Evolutionary conservation across 2,888 invertebrate genomes (phyloP).

Genomic region (Amorpha juglandis): DNA sequence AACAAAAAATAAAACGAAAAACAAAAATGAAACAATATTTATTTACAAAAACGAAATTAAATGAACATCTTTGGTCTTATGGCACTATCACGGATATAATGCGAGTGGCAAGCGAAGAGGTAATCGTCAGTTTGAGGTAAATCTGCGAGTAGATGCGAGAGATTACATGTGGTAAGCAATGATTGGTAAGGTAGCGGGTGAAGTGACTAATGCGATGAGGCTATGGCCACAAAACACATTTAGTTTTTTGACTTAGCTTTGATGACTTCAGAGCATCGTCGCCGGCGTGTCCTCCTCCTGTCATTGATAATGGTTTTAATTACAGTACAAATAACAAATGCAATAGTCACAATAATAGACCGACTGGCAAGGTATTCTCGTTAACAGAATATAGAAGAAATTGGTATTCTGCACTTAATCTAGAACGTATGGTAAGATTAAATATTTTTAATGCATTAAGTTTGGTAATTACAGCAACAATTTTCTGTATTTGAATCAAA

Average conservation of each 20-base stretch:
- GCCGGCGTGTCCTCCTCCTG: constrained; percentile 82
- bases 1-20: constrained; percentile 42
- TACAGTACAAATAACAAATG: background rate
- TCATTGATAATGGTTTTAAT: constrained; percentile 27
- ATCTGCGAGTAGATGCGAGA: constrained; percentile 26
- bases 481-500: background rate
- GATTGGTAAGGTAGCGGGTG: constrained; percentile 78
- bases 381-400: no score
- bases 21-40: constrained; percentile 45
- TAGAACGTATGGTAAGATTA: no score
- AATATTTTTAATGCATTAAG: no score
- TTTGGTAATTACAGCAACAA: no score
- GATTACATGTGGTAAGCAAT: constrained; percentile 59
- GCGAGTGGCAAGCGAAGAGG: constrained; percentile 19
- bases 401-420: no score
- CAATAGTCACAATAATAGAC: background rate
- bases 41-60: constrained; percentile 47
- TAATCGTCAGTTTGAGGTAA: constrained; percentile 4
- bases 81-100: constrained; percentile 32
- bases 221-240: constrained; percentile 75
- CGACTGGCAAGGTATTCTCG: no score
- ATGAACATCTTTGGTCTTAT: constrained; percentile 57
- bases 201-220: constrained; percentile 68
- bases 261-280: constrained; percentile 74
- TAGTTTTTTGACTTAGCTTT: constrained; percentile 79